Base-by-base conservation (phyloP, 1,140 invertebrate species). In the Euglossa dilemma region DNA sequence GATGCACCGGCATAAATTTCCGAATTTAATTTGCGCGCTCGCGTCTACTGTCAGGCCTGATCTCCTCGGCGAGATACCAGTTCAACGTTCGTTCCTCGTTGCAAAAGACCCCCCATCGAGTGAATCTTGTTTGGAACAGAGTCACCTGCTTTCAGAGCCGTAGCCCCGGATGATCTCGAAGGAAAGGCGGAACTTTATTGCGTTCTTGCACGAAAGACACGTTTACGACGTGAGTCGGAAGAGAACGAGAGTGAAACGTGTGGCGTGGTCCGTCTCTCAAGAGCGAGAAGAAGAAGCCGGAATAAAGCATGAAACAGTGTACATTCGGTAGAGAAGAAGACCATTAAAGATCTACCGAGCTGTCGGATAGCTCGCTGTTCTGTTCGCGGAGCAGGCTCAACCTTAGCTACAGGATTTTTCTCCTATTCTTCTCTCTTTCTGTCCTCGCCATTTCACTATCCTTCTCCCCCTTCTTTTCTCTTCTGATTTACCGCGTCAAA, bases 111-210 rank as follows among this genome's bases (percentile, higher is more conserved):
- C 87, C 86, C 83, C 86, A 88, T 86, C 76, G 87, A 86, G 86
- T 54, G 84, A 83, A 89, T 88, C 83, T 89, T 88, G 84, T 85
- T 89, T 83, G 73, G 75, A 83, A 76, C 74, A 86, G 84, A 89
- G 88, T 89, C 88, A 89, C 88, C 88, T 89, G 88, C 87, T 89
- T 89, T 89, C 86, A 88, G 87, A 84, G 86, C 83, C 86, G 86
- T 67, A 64, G 74, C 50, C 47, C 64, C 56, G 52, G 56, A 63
- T 64, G 79, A 83, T 84, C 85, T 83, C 81, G 82, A 66, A 75
- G 63, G 69, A 76, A 64, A 84, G 54, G 56, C 50, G 57, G 63
- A 85, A 82, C 70, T 85, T 85, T 85, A 81, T 86, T 70, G 77
- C 73, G 64, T 82, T 86, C 79, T 79, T 85, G 63, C 63, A 71